phyloP scores from a whole-genome alignment of 2,888 invertebrate species.

The Calliphora vomitoria region DNA sequence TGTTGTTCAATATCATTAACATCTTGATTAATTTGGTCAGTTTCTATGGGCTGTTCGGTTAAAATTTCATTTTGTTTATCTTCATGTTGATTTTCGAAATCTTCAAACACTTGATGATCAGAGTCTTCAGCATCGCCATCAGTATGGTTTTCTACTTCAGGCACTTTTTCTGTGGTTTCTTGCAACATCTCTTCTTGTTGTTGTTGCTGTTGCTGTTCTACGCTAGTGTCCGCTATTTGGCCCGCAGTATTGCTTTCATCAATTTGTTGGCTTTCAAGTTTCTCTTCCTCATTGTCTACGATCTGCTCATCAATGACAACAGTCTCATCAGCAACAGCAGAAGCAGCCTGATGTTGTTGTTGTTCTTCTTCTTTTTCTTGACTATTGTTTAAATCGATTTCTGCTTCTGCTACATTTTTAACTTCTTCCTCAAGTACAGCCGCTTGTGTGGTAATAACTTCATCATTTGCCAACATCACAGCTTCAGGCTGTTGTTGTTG shows the following conservation, averaged over 20 bases:
- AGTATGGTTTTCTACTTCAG: constrained; percentile 42
- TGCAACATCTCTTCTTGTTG: constrained; percentile 31
- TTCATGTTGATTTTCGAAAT: constrained; percentile 24
- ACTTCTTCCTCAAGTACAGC: constrained; percentile 36
- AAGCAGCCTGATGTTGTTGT: constrained; percentile 21
- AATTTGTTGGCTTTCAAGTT: constrained; percentile 47
- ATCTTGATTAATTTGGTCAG: constrained; percentile 44
- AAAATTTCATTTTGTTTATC: constrained; percentile 37
- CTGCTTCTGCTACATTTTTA: constrained; percentile 22
- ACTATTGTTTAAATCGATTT: constrained; percentile 24
- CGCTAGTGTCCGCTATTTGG: constrained; percentile 54
- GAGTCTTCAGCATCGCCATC: constrained; percentile 16
- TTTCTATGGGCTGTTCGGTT: constrained; percentile 34
- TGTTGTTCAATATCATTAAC: constrained; percentile 8
- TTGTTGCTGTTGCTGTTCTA: too few species aligned
- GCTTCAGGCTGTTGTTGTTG: constrained; percentile 51
- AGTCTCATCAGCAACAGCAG: background rate
- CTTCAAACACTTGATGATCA: constrained; percentile 34
- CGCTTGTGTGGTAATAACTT: constrained; percentile 69
- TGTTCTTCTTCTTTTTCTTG: constrained; percentile 25
- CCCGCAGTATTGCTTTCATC: constrained; percentile 48
- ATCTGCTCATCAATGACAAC: constrained; percentile 6
- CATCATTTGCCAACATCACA: constrained; percentile 34
- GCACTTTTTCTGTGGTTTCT: constrained; percentile 48
- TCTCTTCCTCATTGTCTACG: constrained; percentile 44